Base-by-base conservation (phyloP, 2,888 invertebrate genomes). In the Ochropleura plecta region DNA sequence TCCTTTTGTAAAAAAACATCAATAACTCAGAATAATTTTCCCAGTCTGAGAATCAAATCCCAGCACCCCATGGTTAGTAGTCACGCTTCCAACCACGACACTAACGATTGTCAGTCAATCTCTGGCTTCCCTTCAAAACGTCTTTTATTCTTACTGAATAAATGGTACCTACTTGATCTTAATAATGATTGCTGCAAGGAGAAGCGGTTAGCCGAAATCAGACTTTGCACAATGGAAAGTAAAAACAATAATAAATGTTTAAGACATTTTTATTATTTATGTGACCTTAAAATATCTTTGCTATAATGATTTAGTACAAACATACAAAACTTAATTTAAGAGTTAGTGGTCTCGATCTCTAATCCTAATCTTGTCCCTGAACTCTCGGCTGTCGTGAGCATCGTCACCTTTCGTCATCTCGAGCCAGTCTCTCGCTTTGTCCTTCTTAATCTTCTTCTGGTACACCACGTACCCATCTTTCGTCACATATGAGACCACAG, bases 401-500 rank as follows among this genome's bases (percentile, higher is more conserved):
- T 65, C 83, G 9, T 79, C 82, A 6, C 77, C 82, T 46, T 84
- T 90, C 4, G 89, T 87, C 48, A 93, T 80, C 42, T 93, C 91
- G 67, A 96, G 81, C 95, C 95, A 96, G 67, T 96, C 94, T 63
- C 89, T 93, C 1, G 94, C 94, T 55, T 90, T 93, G 3, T 95
- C 93, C 44, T 92, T 94, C 79, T 92, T 93, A 48, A 96, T 93
- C 78, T 93, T 95, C 83, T 95, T 96, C 86, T 95, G 94, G 75
- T 94, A 96, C 2, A 95, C 91, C 5, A 95, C 94, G 59, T 93
- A 93, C 0, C 96, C 96, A 73, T 94, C 93, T 65, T 93, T 93
- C 0, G 95, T 95, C 0, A 96, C 91, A 64, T 96, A 96, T 0
- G 96, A 96, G 0, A 96, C 93, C 0, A 96, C 94, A 3, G 96